These are phyloP conservation scores for Patiria pectinifera DNA, from an alignment of 53 echinoderm and acorn worm genomes.

Conservation along the genomic window DNA sequence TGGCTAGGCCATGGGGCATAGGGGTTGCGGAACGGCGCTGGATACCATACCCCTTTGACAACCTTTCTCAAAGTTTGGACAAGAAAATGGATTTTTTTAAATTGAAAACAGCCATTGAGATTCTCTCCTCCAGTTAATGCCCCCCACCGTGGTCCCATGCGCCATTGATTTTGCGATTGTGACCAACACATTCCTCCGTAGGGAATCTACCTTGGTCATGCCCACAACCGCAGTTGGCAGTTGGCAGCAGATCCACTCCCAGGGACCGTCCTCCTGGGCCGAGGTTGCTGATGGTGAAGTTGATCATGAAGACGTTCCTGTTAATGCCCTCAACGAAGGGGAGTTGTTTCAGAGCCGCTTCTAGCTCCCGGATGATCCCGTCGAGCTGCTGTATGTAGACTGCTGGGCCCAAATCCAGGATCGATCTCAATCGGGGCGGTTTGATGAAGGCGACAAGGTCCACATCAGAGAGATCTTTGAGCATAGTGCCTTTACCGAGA, in stretches of 20 bases:
- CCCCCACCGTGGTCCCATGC: no score
- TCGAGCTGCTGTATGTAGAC: background rate
- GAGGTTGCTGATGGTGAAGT: background rate
- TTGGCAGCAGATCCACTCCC: conserved; percentile 34
- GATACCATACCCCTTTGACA: no score
- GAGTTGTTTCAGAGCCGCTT: background rate
- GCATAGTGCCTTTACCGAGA: conserved; percentile 51
- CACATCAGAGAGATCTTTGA: conserved; percentile 41
- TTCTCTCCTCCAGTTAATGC: no score
- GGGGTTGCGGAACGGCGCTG: no score
- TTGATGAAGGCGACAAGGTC: conserved; percentile 47
- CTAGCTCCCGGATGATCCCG: background rate
- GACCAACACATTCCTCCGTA: background rate
- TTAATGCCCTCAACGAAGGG: background rate
- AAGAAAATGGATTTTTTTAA: no score
- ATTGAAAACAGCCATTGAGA: no score
- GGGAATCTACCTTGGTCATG: background rate
- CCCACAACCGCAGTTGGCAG: conserved; percentile 1
- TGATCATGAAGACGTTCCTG: background rate
- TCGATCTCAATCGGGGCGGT: background rate
- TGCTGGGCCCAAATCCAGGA: background rate
- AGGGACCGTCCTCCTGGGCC: background rate
- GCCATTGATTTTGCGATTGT: no score
- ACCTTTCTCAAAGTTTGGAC: no score
- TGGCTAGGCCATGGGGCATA: no score